Percentiles rank a stretch among this genome's conserved stretches.
These are phyloP conservation scores for Gobio occitaniae DNA, from an alignment of 2,797 vertebrate genomes.

Conservation along the genomic window DNA sequence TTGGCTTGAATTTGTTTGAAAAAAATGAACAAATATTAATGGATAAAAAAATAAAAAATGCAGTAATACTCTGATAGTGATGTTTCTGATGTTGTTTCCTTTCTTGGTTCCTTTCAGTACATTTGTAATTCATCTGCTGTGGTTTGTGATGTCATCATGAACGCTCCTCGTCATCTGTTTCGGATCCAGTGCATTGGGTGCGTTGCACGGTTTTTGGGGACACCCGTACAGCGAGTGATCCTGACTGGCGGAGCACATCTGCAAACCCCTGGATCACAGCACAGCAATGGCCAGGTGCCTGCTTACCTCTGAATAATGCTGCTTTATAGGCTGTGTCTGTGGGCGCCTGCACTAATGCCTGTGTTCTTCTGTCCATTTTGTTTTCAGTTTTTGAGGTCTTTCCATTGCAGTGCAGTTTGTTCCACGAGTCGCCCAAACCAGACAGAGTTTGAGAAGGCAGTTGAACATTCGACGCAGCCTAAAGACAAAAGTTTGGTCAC, in stretches of 20 bases:
- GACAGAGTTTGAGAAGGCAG: slow-evolving; percentile 24
- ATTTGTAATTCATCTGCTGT: not conserved
- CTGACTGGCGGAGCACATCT: slow-evolving; percentile 23
- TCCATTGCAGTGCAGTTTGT: slow-evolving; percentile 63
- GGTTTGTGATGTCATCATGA: slow-evolving; percentile 67
- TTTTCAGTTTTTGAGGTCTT: slow-evolving; percentile 62
- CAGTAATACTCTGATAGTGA: not conserved
- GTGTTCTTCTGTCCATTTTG: not conserved
- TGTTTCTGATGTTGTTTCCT: not conserved
- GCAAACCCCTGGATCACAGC: not conserved
- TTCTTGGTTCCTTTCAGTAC: not conserved
- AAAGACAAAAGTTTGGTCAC: slow-evolving; percentile 60
- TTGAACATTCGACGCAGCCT: slow-evolving; percentile 33
- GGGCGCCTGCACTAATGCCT: not conserved
- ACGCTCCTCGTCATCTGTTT: slow-evolving; percentile 63
- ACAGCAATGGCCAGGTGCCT: slow-evolving; percentile 63
- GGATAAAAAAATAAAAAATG: not conserved
- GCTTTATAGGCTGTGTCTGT: not conserved
- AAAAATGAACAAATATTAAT: too few relatives aligned
- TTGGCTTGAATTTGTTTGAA: too few relatives aligned
- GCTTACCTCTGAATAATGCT: not conserved
- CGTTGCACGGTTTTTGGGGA: slow-evolving; percentile 30
- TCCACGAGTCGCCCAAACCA: slow-evolving; percentile 54
- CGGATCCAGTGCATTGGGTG: slow-evolving; percentile 59
- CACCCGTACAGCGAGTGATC: slow-evolving; percentile 6